Percentiles rank a stretch among this genome's conserved stretches.
phyloP scores from a whole-genome alignment of 2,113 vertebrate species.

The Cephalopholis sonnerati region DNA sequence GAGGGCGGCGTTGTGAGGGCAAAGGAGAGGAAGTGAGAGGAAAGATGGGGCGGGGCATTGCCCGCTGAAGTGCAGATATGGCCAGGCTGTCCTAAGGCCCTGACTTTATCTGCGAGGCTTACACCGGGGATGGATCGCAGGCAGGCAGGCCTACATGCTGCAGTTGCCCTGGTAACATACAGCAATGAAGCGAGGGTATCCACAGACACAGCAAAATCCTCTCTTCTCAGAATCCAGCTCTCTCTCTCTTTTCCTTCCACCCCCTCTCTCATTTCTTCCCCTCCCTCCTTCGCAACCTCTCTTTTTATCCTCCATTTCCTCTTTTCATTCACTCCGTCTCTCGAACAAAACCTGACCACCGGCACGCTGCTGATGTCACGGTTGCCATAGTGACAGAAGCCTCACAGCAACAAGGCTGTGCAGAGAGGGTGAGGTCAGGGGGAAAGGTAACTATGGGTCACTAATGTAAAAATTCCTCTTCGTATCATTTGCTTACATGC shows the following conservation, averaged over 20 bases:
- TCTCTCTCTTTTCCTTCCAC: constrained; percentile 41
- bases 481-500: constrained; percentile 20
- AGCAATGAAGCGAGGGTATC: constrained; percentile 60
- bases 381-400: constrained; percentile 84
- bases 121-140: constrained; percentile 52
- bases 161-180: constrained; percentile 79
- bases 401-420: constrained; percentile 67
- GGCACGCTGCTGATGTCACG: constrained; percentile 84
- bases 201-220: constrained; percentile 42
- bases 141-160: constrained; percentile 56
- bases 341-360: constrained; percentile 77
- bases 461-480: constrained; percentile 43
- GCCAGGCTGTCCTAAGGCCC: constrained; percentile 50
- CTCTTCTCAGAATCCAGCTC: constrained; percentile 23
- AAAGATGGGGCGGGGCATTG: constrained; percentile 15
- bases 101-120: constrained; percentile 49
- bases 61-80: constrained; percentile 49
- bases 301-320: constrained; percentile 73
- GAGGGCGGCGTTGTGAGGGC: not conserved
- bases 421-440: constrained; percentile 69
- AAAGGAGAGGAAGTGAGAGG: constrained; percentile 1
- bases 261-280: constrained; percentile 51
- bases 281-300: constrained; percentile 39
- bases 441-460: constrained; percentile 79
- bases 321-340: constrained; percentile 67